phyloP scores from a whole-genome alignment of 2,888 invertebrate species.

The Lycaena phlaeas region DNA sequence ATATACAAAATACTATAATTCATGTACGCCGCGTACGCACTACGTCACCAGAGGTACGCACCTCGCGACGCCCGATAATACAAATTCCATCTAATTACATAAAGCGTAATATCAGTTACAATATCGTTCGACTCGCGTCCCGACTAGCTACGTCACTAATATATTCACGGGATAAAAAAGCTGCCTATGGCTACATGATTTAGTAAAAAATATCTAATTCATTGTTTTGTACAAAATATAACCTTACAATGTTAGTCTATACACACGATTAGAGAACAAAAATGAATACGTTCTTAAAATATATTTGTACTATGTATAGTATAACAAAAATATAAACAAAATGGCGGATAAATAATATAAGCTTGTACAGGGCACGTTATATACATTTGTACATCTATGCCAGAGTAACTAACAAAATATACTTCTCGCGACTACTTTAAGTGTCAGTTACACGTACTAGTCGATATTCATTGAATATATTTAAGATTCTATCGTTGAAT shows the following conservation, averaged over 20 bases:
- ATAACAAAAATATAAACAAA: constrained; percentile 36
- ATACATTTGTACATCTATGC: constrained; percentile 43
- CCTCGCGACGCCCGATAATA: too few relatives aligned
- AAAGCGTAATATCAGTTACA: constrained; percentile 45
- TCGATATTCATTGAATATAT: too few relatives aligned
- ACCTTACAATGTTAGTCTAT: constrained; percentile 37
- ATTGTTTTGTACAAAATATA: constrained; percentile 58
- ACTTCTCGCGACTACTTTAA: too few relatives aligned
- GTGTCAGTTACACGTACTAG: too few relatives aligned
- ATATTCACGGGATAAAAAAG: constrained; percentile 55
- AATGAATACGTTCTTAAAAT: constrained; percentile 36
- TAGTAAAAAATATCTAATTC: constrained; percentile 57
- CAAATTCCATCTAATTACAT: too few relatives aligned
- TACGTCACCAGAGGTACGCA: too few relatives aligned
- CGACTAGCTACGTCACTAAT: constrained; percentile 30
- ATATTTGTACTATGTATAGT: constrained; percentile 68
- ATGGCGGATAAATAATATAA: constrained; percentile 33
- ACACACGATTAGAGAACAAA: constrained; percentile 30
- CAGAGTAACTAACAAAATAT: too few relatives aligned
- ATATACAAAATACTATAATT: too few relatives aligned
- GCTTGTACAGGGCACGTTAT: constrained; percentile 37
- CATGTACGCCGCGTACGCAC: too few relatives aligned
- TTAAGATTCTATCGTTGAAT: not conserved
- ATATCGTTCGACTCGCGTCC: constrained; percentile 51
- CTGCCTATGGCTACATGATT: constrained; percentile 41